These are phyloP conservation scores for Busseola fusca DNA, from an alignment of 2,888 invertebrate genomes.

Conservation along the genomic window DNA sequence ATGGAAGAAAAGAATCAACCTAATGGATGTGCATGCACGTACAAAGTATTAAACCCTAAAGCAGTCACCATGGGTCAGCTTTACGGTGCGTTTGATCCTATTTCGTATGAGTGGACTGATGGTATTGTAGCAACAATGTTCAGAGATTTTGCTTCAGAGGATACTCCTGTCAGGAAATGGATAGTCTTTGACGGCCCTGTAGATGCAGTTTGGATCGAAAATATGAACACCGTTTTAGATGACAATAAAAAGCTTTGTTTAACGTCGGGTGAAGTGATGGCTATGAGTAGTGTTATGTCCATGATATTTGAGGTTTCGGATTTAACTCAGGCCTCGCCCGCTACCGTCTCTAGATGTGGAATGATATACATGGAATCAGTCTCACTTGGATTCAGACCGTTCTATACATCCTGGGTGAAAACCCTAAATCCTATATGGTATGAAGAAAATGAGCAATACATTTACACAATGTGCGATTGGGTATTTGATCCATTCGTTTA, in stretches of 20 bases:
- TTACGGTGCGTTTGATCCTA: conserved; percentile 97
- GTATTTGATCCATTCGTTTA: conserved; percentile 92
- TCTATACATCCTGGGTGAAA: conserved; percentile 94
- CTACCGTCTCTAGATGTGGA: conserved; percentile 96
- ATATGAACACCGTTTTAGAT: conserved; percentile 96
- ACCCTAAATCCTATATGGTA: conserved; percentile 90
- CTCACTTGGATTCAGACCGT: conserved; percentile 94
- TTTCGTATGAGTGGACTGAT: conserved; percentile 97
- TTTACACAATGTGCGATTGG: conserved; percentile 92
- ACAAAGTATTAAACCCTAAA: conserved; percentile 96
- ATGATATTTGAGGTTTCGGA: conserved; percentile 97
- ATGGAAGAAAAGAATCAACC: conserved; percentile 90
- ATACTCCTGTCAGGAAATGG: conserved; percentile 95
- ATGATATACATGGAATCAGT: conserved; percentile 97
- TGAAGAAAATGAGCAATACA: conserved; percentile 89
- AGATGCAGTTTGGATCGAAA: conserved; percentile 97
- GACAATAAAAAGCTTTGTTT: conserved; percentile 96
- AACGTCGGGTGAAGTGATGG: conserved; percentile 96
- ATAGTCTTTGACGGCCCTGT: conserved; percentile 97
- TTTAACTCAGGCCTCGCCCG: conserved; percentile 94
- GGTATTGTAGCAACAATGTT: conserved; percentile 95
- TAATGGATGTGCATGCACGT: conserved; percentile 90
- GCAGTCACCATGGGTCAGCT: conserved; percentile 97
- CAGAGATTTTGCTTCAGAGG: conserved; percentile 92
- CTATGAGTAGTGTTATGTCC: conserved; percentile 94